Evolutionary conservation across 1,140 invertebrate genomes (phyloP).

Genomic region (Neodiprion pinetum): DNA sequence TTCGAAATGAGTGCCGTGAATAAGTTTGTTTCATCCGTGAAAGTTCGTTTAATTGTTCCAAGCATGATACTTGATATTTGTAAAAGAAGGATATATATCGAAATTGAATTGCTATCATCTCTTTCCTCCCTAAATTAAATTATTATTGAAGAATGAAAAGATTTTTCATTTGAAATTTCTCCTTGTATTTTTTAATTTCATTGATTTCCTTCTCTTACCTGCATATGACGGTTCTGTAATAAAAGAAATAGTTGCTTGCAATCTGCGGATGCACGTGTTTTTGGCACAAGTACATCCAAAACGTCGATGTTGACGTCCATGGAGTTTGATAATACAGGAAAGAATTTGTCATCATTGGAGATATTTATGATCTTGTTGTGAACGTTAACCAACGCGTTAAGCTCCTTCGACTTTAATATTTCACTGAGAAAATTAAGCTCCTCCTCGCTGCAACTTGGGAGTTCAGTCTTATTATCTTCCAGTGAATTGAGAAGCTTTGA

Average conservation of each 20-base stretch:
- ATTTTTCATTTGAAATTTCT: background rate
- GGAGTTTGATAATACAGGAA: conserved; percentile 80
- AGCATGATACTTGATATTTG: background rate
- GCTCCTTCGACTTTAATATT: conserved; percentile 83
- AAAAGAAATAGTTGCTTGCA: conserved; percentile 82
- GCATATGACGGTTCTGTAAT: conserved; percentile 85
- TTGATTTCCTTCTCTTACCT: conserved; percentile 63
- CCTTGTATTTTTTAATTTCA: background rate
- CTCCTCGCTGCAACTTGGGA: conserved; percentile 76
- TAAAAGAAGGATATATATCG: conserved; percentile 18
- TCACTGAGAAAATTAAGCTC: conserved; percentile 87
- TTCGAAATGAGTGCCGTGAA: background rate
- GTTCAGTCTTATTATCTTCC: conserved; percentile 73
- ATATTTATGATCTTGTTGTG: conserved; percentile 86
- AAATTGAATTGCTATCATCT: background rate
- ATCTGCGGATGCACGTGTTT: conserved; percentile 68
- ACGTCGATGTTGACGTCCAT: conserved; percentile 81
- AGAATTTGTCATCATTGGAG: conserved; percentile 83
- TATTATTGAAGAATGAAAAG: background rate
- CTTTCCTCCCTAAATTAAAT: conserved; percentile 20
- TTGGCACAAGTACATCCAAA: conserved; percentile 71
- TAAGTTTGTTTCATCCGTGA: conserved; percentile 19
- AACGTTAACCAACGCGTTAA: conserved; percentile 88
- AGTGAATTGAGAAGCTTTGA: conserved; percentile 78
- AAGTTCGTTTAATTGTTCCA: conserved; percentile 20